Evolutionary conservation across 2,113 vertebrate genomes (phyloP).

Genomic region (Murina feae): DNA sequence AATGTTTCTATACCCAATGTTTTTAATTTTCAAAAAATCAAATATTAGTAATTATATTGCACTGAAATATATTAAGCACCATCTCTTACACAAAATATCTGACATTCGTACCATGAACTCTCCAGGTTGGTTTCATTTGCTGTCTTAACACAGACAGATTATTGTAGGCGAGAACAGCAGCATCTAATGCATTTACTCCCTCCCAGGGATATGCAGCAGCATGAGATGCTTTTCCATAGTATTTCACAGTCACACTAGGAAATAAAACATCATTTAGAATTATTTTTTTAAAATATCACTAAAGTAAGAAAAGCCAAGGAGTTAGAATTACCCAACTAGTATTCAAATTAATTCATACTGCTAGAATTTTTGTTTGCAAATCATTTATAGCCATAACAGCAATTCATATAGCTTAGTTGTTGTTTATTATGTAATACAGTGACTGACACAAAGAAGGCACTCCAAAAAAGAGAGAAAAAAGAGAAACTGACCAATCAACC

Average conservation of each 20-base stretch:
- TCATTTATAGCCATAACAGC: neutral
- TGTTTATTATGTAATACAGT: neutral
- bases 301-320: conserved; percentile 6
- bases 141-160: conserved; percentile 91
- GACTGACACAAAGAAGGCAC: neutral
- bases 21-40: neutral
- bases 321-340: neutral
- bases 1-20: neutral
- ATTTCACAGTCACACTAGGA: conserved; percentile 90
- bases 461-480: neutral
- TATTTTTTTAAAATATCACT: conserved; percentile 44
- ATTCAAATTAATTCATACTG: neutral
- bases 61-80: conserved; percentile 30
- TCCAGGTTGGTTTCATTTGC: conserved; percentile 92
- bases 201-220: conserved; percentile 92
- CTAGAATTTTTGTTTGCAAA: neutral
- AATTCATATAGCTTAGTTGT: neutral
- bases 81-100: conserved; percentile 67
- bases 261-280: conserved; percentile 76
- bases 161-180: conserved; percentile 92
- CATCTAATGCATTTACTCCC: conserved; percentile 92
- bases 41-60: neutral
- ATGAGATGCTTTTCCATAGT: conserved; percentile 89
- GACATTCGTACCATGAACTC: conserved; percentile 86
- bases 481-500: neutral